Conservation (phyloP, 1,140 invertebrate genomes). For the Bombus impatiens region DNA sequence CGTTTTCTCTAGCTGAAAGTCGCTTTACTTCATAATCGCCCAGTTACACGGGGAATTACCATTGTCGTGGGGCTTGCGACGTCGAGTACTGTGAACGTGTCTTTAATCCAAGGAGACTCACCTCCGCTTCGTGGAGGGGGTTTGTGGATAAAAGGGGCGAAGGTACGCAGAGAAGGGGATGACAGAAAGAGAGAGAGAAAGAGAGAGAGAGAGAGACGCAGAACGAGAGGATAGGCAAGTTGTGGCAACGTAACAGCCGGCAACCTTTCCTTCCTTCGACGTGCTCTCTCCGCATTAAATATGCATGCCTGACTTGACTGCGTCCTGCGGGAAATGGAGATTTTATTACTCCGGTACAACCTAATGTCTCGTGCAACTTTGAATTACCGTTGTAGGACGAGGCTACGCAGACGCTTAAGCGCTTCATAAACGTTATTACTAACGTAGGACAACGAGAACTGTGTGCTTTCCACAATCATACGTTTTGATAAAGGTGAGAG, state of each 20-base stretch:
- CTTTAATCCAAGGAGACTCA: conserved; percentile 63
- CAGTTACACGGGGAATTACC: conserved; percentile 68
- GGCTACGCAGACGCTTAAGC: conserved; percentile 46
- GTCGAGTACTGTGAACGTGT: conserved; percentile 60
- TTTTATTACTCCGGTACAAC: conserved; percentile 70
- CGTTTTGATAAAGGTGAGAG: neutral
- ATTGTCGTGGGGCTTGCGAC: conserved; percentile 60
- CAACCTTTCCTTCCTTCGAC: conserved; percentile 62
- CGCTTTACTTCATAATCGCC: conserved; percentile 68
- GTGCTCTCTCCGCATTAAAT: conserved; percentile 66
- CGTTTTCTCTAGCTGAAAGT: conserved; percentile 58
- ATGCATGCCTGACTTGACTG: conserved; percentile 69
- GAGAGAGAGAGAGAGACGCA: neutral
- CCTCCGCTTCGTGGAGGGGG: conserved; percentile 7
- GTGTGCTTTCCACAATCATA: neutral
- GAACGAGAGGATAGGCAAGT: neutral
- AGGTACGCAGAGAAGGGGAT: neutral
- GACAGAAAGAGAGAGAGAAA: conserved; percentile 13
- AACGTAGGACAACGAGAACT: neutral
- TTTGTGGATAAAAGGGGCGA: neutral
- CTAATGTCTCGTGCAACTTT: conserved; percentile 69
- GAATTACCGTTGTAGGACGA: conserved; percentile 60
- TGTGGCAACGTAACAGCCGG: conserved; percentile 34
- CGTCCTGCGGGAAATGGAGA: conserved; percentile 70
- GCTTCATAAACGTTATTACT: conserved; percentile 35